Conservation (phyloP, 2,113 vertebrate genomes). For the Dascyllus trimaculatus region DNA sequence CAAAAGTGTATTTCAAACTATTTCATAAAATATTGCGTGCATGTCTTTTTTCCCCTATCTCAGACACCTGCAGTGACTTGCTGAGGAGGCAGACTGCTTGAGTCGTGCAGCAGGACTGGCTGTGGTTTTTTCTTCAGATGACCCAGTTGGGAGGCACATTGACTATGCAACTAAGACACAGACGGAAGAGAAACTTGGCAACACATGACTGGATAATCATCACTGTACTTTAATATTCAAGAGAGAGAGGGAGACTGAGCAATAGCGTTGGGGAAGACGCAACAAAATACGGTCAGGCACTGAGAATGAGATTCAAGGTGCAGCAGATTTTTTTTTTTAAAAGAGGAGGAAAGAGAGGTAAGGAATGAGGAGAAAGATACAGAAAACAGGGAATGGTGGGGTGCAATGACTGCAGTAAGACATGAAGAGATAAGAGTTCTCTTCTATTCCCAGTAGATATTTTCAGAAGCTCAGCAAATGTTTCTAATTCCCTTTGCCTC, state of each 20-base stretch:
- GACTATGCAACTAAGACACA: constrained; percentile 71
- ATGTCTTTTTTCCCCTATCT: constrained; percentile 13
- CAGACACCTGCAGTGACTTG: constrained; percentile 61
- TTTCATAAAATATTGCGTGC: neutral
- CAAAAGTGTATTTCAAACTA: constrained; percentile 4
- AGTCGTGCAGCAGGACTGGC: constrained; percentile 53
- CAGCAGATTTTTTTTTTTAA: neutral
- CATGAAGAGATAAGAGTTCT: constrained; percentile 30
- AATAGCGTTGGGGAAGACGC: constrained; percentile 23
- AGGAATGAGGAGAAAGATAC: neutral
- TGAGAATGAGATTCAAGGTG: constrained; percentile 12
- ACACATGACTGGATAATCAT: constrained; percentile 73
- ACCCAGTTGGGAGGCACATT: constrained; percentile 76
- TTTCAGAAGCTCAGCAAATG: constrained; percentile 54
- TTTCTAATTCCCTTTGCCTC: constrained; percentile 46
- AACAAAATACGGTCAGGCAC: constrained; percentile 3
- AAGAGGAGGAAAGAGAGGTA: neutral
- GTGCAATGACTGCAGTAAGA: constrained; percentile 38
- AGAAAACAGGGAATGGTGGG: constrained; percentile 4
- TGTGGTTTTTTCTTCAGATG: constrained; percentile 51
- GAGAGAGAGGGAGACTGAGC: constrained; percentile 1
- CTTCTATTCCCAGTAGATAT: constrained; percentile 34
- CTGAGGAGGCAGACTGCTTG: constrained; percentile 43
- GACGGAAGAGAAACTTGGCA: constrained; percentile 63
- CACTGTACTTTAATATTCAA: constrained; percentile 54